phyloP scores from a whole-genome alignment of 2,113 vertebrate species.

The Pelodiscus sinensis region DNA sequence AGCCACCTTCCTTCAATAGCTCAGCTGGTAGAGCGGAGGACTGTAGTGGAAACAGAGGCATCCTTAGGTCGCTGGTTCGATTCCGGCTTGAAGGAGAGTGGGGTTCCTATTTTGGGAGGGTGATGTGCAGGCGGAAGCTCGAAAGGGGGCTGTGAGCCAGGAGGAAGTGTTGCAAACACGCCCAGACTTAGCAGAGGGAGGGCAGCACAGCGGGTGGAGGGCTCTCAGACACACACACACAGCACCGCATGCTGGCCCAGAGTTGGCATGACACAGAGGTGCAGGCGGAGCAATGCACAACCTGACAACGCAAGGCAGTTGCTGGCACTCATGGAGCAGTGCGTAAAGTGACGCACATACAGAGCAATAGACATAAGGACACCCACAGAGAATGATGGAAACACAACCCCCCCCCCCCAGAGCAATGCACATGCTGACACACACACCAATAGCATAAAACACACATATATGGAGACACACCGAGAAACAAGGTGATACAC shows the following conservation, averaged over 20 bases:
- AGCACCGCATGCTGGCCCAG: background rate
- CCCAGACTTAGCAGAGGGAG: background rate
- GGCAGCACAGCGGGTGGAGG: background rate
- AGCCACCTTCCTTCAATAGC: conserved; percentile 78
- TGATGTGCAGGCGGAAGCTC: conserved; percentile 83
- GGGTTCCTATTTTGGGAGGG: accelerated
- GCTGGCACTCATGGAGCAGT: too few relatives aligned
- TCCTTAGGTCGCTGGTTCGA: conserved; percentile 65
- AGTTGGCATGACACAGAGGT: too few relatives aligned
- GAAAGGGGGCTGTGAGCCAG: accelerated
- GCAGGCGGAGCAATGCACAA: too few relatives aligned
- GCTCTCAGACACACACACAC: background rate
- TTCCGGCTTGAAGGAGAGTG: conserved; percentile 24
- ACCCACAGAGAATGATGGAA: too few relatives aligned
- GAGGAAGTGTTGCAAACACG: background rate
- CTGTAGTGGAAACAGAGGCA: conserved; percentile 50
- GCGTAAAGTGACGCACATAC: too few relatives aligned
- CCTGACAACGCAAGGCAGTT: too few relatives aligned
- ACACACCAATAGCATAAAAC: too few relatives aligned
- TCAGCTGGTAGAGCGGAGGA: conserved; percentile 87
- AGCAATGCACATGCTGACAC: too few relatives aligned
- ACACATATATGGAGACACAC: too few relatives aligned
- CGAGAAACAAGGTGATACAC: too few relatives aligned
- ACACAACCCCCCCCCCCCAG: too few relatives aligned
- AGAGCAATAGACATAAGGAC: too few relatives aligned